Percentiles rank a stretch among this genome's conserved stretches.
These are phyloP conservation scores for Tetrao urogallus DNA, from an alignment of 2,113 vertebrate species.

Conservation along the genomic window DNA sequence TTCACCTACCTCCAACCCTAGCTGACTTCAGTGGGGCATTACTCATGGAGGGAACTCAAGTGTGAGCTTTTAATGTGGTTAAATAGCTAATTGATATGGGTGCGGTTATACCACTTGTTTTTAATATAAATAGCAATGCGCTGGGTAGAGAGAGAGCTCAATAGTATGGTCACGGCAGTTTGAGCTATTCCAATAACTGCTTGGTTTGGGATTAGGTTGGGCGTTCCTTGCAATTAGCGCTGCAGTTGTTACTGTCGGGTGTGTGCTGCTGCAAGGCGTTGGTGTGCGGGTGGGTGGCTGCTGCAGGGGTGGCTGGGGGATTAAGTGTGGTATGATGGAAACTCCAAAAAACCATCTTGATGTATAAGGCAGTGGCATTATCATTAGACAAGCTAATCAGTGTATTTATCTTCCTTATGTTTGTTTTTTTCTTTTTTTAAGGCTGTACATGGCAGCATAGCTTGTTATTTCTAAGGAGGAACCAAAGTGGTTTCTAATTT, in stretches of 20 bases:
- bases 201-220: neutral
- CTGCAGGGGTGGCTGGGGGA: neutral
- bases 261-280: no score
- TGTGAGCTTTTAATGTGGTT: constrained; percentile 51
- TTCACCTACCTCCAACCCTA: neutral
- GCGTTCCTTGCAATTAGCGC: neutral
- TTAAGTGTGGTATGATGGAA: neutral
- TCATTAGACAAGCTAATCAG: neutral
- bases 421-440: neutral
- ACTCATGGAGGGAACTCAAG: neutral
- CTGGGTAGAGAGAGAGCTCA: neutral
- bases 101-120: constrained; percentile 44
- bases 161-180: neutral
- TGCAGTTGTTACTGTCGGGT: neutral
- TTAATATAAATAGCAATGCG: constrained; percentile 39
- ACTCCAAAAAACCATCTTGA: neutral
- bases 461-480: neutral
- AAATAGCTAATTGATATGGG: constrained; percentile 43
- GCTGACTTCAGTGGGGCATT: neutral
- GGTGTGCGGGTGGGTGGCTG: neutral
- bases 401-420: neutral
- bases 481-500: neutral
- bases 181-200: neutral
- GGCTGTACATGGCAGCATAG: neutral
- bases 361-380: neutral